Percentiles rank a stretch among this genome's conserved stretches.
Conservation (phyloP, 2,797 vertebrate species). For the Luscinia megarhynchos region DNA sequence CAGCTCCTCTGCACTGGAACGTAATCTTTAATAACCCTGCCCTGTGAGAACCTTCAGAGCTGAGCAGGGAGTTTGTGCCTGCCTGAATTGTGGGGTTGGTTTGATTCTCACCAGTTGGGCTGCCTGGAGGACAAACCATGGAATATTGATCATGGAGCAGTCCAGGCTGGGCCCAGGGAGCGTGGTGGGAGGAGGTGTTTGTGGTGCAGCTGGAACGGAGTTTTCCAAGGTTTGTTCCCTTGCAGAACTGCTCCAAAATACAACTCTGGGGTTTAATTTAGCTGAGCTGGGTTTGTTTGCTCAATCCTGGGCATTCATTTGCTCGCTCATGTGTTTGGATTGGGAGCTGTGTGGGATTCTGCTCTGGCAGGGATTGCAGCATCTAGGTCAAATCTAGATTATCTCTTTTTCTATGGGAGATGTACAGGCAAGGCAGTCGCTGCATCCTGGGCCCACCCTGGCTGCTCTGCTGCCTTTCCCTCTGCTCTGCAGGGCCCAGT, state of each 20-base stretch:
- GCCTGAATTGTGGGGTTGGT: neutral
- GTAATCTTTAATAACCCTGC: neutral
- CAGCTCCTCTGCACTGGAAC: neutral
- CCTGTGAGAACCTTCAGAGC: neutral
- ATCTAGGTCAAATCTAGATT: conserved; percentile 48
- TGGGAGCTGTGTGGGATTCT: neutral
- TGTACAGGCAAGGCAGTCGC: fast-evolving
- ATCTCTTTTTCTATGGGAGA: conserved; percentile 18
- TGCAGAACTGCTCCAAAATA: neutral
- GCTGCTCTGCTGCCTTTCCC: neutral
- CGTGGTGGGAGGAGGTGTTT: neutral
- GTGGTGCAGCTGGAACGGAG: neutral
- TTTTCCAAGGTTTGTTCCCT: neutral
- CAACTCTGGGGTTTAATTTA: neutral
- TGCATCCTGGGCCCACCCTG: neutral
- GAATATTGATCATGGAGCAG: conserved; percentile 56
- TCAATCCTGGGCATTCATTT: neutral
- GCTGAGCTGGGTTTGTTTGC: neutral
- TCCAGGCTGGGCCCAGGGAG: neutral
- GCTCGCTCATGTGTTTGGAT: neutral
- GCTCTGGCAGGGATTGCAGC: neutral
- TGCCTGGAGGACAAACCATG: conserved; percentile 31
- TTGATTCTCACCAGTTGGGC: neutral
- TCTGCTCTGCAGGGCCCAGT: neutral
- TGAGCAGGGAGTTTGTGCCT: neutral